Conservation (phyloP, 2,113 vertebrate species). For the Pterophyllum scalare region DNA sequence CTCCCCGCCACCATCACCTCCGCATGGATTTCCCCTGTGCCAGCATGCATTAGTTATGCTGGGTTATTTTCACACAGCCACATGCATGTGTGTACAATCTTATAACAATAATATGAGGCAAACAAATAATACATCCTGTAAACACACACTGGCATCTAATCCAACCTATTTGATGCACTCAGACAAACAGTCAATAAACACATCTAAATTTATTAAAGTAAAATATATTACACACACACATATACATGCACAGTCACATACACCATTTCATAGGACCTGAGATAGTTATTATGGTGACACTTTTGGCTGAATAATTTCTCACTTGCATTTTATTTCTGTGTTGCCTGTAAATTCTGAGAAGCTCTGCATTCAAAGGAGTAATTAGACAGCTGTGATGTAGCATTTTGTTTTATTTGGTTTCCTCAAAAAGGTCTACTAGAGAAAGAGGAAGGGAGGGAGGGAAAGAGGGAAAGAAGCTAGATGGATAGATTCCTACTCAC, state of each 20-base stretch:
- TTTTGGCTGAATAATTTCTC: conserved; percentile 38
- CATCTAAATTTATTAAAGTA: background rate
- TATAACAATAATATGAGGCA: background rate
- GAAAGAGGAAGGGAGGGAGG: background rate
- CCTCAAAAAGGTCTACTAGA: conserved; percentile 42
- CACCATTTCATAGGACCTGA: conserved; percentile 4
- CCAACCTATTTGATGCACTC: background rate
- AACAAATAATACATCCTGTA: conserved; percentile 15
- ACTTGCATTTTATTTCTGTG: conserved; percentile 63
- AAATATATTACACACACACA: background rate
- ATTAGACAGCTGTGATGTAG: conserved; percentile 66
- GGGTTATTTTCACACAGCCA: conserved; percentile 12
- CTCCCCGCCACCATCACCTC: background rate
- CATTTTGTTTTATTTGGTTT: conserved; percentile 61
- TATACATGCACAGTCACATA: background rate
- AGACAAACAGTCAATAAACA: background rate
- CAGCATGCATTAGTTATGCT: conserved; percentile 53
- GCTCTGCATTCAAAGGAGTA: conserved; percentile 61
- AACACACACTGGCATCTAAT: background rate
- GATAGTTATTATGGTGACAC: conserved; percentile 62
- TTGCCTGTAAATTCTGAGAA: conserved; percentile 59
- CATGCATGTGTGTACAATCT: background rate
- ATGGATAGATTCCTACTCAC: background rate
- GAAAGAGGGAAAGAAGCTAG: background rate
- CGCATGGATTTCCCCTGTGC: conserved; percentile 22